These are phyloP conservation scores for Platyrinchus mystaceus DNA, from an alignment of 2,797 vertebrate species.

Conservation along the genomic window DNA sequence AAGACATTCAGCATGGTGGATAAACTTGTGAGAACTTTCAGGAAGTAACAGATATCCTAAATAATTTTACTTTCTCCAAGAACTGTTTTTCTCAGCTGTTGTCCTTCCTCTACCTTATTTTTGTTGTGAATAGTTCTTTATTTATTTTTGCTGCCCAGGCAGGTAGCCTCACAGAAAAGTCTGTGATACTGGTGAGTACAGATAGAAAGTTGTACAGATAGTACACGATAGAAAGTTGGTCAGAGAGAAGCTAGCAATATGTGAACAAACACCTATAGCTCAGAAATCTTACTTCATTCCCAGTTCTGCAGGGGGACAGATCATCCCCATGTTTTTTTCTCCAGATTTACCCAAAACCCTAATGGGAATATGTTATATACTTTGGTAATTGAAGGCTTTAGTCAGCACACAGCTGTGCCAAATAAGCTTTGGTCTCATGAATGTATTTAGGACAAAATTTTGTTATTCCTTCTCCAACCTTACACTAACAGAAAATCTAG, in stretches of 20 bases:
- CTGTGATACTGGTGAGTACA: neutral
- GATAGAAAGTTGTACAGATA: neutral
- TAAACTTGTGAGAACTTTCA: neutral
- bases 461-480: neutral
- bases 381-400: neutral
- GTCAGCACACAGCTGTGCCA: neutral
- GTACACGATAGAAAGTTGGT: neutral
- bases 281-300: neutral
- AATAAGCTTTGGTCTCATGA: slow-evolving; percentile 22
- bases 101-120: neutral
- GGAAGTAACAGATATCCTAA: neutral
- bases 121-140: neutral
- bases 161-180: neutral
- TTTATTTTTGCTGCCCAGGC: neutral
- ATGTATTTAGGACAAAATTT: neutral
- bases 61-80: neutral
- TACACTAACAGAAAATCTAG: neutral
- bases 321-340: neutral
- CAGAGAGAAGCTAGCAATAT: neutral
- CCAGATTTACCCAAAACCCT: neutral
- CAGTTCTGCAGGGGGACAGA: neutral
- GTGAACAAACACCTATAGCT: neutral
- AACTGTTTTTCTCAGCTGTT: neutral
- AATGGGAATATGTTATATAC: neutral
- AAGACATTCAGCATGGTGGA: slow-evolving; percentile 30